phyloP scores from a whole-genome alignment of 1,140 invertebrate species.

The Protaetia brevitarsis region DNA sequence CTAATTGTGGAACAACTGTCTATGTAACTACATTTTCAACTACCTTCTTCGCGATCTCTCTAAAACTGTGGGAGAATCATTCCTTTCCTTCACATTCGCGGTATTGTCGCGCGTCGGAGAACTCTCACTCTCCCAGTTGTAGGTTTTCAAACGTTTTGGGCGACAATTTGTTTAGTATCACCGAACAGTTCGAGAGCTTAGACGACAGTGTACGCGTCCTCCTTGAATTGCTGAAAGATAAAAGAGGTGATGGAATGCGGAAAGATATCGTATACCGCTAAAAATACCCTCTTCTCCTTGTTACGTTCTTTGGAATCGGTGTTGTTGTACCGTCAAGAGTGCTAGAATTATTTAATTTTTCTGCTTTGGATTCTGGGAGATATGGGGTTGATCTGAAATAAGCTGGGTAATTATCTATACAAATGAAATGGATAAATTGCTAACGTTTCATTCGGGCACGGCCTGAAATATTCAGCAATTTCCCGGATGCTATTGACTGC shows the following conservation, averaged over 20 bases:
- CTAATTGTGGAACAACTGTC: not conserved
- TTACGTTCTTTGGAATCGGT: not conserved
- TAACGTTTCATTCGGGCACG: not conserved
- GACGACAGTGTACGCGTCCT: not conserved
- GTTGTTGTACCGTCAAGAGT: not conserved
- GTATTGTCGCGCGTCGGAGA: no score
- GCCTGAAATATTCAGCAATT: not conserved
- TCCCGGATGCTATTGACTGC: not conserved
- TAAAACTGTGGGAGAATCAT: not conserved
- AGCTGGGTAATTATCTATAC: not conserved
- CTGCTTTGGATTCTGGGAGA: not conserved
- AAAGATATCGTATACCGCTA: not conserved
- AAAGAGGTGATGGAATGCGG: not conserved
- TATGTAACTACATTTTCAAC: not conserved
- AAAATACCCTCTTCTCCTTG: not conserved
- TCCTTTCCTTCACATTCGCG: no score
- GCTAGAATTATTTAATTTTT: not conserved
- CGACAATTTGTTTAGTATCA: not conserved
- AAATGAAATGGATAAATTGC: not conserved
- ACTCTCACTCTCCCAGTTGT: no score
- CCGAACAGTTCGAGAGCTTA: not conserved
- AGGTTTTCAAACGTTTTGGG: not conserved
- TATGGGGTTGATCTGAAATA: not conserved
- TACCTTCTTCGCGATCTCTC: not conserved
- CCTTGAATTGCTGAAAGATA: not conserved